phyloP scores from a whole-genome alignment of 2,888 invertebrate genomes.

The Gortyna flavago region DNA sequence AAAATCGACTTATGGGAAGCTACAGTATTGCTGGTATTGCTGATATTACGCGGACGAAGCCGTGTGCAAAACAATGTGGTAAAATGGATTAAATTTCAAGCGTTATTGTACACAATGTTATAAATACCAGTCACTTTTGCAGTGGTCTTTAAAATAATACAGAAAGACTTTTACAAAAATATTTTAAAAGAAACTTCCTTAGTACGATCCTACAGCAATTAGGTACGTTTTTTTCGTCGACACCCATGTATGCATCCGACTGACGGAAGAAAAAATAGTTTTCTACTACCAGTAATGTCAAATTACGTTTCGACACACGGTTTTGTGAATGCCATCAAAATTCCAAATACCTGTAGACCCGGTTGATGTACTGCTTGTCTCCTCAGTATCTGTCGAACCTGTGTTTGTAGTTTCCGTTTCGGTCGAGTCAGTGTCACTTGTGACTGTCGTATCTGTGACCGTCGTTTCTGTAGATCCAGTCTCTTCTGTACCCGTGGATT shows the following conservation, averaged over 20 bases:
- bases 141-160: slow-evolving; percentile 5
- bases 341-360: slow-evolving; percentile 29
- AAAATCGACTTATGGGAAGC: not conserved
- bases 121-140: slow-evolving; percentile 6
- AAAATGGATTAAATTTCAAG: not conserved
- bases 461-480: slow-evolving; percentile 10
- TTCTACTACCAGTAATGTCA: not conserved
- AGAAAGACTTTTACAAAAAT: not conserved
- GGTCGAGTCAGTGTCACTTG: slow-evolving; percentile 38
- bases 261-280: not conserved
- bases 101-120: not conserved
- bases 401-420: slow-evolving; percentile 28
- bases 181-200: not conserved
- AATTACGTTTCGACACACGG: not conserved
- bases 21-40: not conserved
- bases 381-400: slow-evolving; percentile 28
- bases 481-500: slow-evolving; percentile 41
- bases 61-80: not conserved
- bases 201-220: not conserved
- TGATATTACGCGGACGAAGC: not conserved
- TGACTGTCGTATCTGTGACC: not conserved
- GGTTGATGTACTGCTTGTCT: slow-evolving; percentile 17
- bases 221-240: not conserved
- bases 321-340: not conserved
- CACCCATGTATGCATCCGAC: not conserved